Base-by-base conservation (phyloP, 2,888 invertebrate genomes). In the Anagyrus pseudococci region DNA sequence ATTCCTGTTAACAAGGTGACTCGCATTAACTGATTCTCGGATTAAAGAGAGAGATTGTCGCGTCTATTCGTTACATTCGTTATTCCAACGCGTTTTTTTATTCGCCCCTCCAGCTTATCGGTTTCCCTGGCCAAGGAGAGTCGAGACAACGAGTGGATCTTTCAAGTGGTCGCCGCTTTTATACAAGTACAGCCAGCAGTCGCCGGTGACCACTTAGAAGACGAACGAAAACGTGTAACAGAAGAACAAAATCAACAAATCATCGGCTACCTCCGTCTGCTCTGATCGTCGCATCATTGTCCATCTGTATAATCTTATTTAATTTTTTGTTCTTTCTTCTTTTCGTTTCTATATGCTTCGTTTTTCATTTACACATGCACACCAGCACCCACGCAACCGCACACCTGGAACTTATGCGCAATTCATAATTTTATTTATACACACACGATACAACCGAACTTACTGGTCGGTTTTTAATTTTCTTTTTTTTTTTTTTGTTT, bases 391-490 rank as follows among this genome's bases (percentile, higher is more conserved):
- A n/a, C n/a, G n/a, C n/a, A n/a, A n/a, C n/a, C n/a, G n/a, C n/a
- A n/a, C n/a, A n/a, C n/a, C n/a, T n/a, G n/a, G 29, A 25, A 52
- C 20, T 26, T 47, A 40, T 15, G 47, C 10, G 47, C 53, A 19
- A 53, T 47, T 49, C 29, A 23, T 43, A 47, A 22, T 8, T 56
- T 46, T 44, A 50, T 49, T 61, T 61, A 43, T 61, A 55, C 62
- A 62, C 33, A 26, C 37, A 37, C n/a, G n/a, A n/a, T 61, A 40
- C 25, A 26, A 23, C 26, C 10, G 33, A 37, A n/a, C n/a, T n/a
- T n/a, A n/a, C n/a, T n/a, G n/a, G n/a, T n/a, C n/a, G n/a, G n/a
- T n/a, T n/a, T n/a, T n/a, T n/a, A n/a, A n/a, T n/a, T n/a, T n/a
- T n/a, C n/a, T n/a, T n/a, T n/a, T n/a, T n/a, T n/a, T n/a, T n/a